phyloP scores from a whole-genome alignment of 2,888 invertebrate species.

The Brachyopa scutellaris region DNA sequence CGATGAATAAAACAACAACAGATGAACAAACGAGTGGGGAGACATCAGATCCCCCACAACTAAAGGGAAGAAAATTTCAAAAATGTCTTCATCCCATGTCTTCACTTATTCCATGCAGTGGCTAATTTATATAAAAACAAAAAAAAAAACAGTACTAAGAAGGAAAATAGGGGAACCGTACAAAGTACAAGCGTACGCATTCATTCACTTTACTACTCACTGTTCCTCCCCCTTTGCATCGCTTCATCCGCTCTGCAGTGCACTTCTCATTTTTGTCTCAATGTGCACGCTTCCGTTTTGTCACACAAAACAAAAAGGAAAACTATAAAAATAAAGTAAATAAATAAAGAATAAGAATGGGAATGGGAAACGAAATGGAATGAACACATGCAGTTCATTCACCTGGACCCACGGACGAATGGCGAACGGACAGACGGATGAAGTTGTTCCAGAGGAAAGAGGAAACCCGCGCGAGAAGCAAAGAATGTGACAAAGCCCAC shows the following conservation, averaged over 20 bases:
- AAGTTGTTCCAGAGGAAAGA: slow-evolving; percentile 35
- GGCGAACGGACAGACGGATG: slow-evolving; percentile 19
- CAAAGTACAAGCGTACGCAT: slow-evolving; percentile 60
- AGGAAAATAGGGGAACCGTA: background rate
- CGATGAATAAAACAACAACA: slow-evolving; percentile 49
- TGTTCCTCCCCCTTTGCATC: background rate
- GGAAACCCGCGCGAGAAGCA: slow-evolving; percentile 29
- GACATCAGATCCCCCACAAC: slow-evolving; percentile 11
- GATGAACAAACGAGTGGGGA: background rate
- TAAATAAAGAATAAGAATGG: slow-evolving; percentile 63
- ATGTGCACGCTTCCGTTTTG: slow-evolving; percentile 67
- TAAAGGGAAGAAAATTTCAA: slow-evolving; percentile 13
- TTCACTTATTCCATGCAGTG: slow-evolving; percentile 29
- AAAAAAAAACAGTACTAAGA: slow-evolving; percentile 24
- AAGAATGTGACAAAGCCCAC: slow-evolving; percentile 71
- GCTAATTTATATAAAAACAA: slow-evolving; percentile 53
- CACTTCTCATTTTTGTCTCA: slow-evolving; percentile 46
- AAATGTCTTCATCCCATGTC: slow-evolving; percentile 12
- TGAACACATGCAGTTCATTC: slow-evolving; percentile 52
- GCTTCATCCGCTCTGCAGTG: background rate
- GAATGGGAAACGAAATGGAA: slow-evolving; percentile 48
- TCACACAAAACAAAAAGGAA: slow-evolving; percentile 44
- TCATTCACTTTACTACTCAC: slow-evolving; percentile 62
- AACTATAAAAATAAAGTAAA: slow-evolving; percentile 63
- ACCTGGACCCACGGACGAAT: slow-evolving; percentile 50